phyloP scores from a whole-genome alignment of 2,797 vertebrate genomes.

The Coranthus polyacanthus region DNA sequence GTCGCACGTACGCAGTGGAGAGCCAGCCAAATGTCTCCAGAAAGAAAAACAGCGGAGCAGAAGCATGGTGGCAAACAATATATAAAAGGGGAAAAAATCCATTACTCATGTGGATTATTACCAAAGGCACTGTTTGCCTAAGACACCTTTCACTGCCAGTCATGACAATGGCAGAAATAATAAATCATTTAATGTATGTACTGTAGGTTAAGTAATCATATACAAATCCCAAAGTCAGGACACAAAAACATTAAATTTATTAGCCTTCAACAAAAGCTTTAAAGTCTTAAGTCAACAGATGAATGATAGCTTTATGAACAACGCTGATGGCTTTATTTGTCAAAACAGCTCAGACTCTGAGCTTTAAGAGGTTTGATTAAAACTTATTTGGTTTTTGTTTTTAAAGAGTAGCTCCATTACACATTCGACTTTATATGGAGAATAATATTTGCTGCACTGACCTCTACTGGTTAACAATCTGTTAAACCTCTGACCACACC shows the following conservation, averaged over 20 bases:
- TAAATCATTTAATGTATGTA: conserved; percentile 15
- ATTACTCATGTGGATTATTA: conserved; percentile 44
- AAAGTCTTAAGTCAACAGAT: conserved; percentile 5
- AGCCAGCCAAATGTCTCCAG: conserved; percentile 67
- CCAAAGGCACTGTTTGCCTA: conserved; percentile 35
- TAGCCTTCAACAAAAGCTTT: conserved; percentile 7
- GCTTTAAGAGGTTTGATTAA: not conserved
- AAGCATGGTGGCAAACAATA: conserved; percentile 26
- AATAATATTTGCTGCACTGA: conserved; percentile 1
- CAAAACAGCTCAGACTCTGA: conserved; percentile 3
- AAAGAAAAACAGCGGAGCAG: conserved; percentile 60
- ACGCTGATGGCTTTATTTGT: not conserved
- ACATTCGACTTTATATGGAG: not conserved
- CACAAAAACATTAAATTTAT: conserved; percentile 25
- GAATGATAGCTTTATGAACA: conserved; percentile 21
- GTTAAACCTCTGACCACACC: not conserved
- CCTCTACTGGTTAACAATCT: not conserved
- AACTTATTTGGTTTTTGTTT: not conserved
- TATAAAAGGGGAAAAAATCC: conserved; percentile 11
- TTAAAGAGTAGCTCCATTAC: not conserved
- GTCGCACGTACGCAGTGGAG: conserved; percentile 75
- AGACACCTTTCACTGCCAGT: conserved; percentile 39
- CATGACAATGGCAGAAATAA: conserved; percentile 27
- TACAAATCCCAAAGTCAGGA: conserved; percentile 12
- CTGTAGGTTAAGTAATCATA: not conserved